Conservation (phyloP, 1,140 invertebrate species). For the Nephila pilipes region DNA sequence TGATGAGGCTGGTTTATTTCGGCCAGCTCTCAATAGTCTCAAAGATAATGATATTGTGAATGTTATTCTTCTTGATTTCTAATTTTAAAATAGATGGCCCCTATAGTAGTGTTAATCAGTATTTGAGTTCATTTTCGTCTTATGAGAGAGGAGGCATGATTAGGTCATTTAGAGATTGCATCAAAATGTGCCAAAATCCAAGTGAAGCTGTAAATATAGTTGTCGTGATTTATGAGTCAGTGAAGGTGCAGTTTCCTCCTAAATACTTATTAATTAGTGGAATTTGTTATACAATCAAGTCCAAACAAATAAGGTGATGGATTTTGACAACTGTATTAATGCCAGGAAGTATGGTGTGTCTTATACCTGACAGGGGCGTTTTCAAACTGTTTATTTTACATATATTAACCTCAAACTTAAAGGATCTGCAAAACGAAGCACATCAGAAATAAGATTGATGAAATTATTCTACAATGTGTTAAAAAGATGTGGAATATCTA, state of each 20-base stretch:
- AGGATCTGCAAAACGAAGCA: constrained; percentile 39
- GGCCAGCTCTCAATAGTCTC: constrained; percentile 50
- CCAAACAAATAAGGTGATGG: background rate
- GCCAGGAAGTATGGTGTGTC: constrained; percentile 87
- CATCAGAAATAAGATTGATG: constrained; percentile 80
- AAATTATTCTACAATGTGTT: constrained; percentile 76
- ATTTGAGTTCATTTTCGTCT: constrained; percentile 63
- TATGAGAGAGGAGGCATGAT: constrained; percentile 69
- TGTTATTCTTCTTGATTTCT: background rate
- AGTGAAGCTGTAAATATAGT: background rate
- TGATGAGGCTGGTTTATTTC: constrained; percentile 26
- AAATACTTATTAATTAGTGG: background rate
- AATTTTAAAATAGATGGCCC: constrained; percentile 38
- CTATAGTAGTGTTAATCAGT: constrained; percentile 61
- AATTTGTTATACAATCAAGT: constrained; percentile 30
- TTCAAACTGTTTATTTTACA: constrained; percentile 86
- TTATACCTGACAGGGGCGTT: constrained; percentile 87
- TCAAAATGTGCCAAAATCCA: constrained; percentile 21
- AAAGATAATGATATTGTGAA: constrained; percentile 60
- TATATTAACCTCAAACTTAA: constrained; percentile 84
- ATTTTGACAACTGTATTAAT: constrained; percentile 80
- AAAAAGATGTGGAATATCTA: constrained; percentile 31
- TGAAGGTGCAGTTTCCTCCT: constrained; percentile 12
- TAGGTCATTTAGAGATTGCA: constrained; percentile 45
- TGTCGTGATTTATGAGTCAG: constrained; percentile 21